Evolutionary conservation across 2,888 invertebrate genomes (phyloP), one percentile per base, ranked within the genome.

Genomic region (Lepidochrysops patricia): DNA sequence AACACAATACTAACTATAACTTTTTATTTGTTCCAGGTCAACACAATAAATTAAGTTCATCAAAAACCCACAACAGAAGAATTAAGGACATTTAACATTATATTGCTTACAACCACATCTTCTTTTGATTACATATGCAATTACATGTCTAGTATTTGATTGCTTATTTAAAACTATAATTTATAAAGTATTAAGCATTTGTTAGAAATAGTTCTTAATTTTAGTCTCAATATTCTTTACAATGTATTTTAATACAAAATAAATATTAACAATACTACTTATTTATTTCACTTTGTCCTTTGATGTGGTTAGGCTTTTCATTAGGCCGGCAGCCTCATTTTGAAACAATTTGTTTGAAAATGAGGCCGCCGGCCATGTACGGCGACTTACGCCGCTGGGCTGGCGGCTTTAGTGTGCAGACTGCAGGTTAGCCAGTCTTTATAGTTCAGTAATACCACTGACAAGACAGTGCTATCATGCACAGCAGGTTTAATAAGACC

Each of bases 21-120:
- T 52, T 57, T 23, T 48, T 66, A 69, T 70, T 74, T 80, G 74
- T 90, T 90, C 35, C 85, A 91, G 90, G 77, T 91, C 62, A 91
- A 90, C 72, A 90, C 90, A 27, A 62, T 89, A 61, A 90, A 88
- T 67, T 90, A 78, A 76, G 68, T 57, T 59, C 48, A 56, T 27
- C 26, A n/a, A 59, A 25, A 49, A 35, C 56, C 57, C 32, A 49
- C 29, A 58, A 60, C 50, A 27, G 54, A 49, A 57, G n/a, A 35
- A 50, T 13, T 2, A 13, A 19, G 49, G 13, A 49, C 19, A 49
- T 54, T 15, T 4, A 1, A 43, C 43, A 23, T 43, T 43, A 9
- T 43, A 43, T 43, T 43, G 43, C 43, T 43, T 43, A 43, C 19
- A 15, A 2, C 7, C 23, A 23, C 43, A 19, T 19, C 19, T 34